Conservation (phyloP, 2,113 vertebrate species). For the Macroglossus sobrinus region DNA sequence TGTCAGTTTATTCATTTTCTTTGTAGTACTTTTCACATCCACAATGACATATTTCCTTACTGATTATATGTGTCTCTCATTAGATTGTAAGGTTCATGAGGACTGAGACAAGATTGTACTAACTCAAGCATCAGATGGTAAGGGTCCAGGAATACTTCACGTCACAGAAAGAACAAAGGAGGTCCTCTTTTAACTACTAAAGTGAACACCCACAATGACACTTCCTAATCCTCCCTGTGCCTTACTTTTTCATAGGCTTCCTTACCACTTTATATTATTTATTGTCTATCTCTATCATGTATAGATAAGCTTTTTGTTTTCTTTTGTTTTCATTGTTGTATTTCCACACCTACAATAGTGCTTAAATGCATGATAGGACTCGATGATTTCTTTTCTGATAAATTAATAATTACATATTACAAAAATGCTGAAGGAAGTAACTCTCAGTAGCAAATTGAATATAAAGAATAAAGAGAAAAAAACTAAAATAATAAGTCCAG, state of each 20-base stretch:
- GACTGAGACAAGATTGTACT: background rate
- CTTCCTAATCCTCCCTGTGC: rapidly evolving
- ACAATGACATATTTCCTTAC: background rate
- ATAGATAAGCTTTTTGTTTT: background rate
- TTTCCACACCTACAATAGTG: background rate
- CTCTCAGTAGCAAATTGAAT: background rate
- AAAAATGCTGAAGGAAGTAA: background rate
- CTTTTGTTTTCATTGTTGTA: background rate
- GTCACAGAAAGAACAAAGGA: background rate
- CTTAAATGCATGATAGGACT: background rate
- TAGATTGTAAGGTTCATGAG: background rate
- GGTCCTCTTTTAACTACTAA: background rate
- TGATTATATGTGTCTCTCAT: background rate
- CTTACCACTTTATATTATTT: background rate
- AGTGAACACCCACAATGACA: background rate
- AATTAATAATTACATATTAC: background rate
- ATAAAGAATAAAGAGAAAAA: background rate
- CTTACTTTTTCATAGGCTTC: background rate
- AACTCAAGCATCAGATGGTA: background rate
- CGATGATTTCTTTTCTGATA: background rate
- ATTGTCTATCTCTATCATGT: background rate
- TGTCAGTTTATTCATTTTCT: background rate
- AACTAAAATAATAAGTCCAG: background rate
- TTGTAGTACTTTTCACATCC: background rate
- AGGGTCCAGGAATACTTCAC: background rate